Base-by-base conservation (phyloP, 2,113 vertebrate species). In the Aythya baeri region DNA sequence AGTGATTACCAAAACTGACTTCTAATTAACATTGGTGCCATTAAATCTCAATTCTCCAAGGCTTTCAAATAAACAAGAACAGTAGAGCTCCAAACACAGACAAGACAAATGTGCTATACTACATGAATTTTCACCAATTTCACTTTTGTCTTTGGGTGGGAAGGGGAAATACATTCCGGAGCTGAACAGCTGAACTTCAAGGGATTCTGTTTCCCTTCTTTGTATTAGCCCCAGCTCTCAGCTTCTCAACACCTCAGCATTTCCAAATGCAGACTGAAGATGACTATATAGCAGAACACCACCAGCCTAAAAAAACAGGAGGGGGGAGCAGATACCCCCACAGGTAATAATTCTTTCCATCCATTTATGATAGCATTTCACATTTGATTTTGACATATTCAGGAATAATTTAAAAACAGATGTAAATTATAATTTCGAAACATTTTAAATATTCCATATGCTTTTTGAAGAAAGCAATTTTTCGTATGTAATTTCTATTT, bases 301-400 rank as follows among this genome's bases (percentile, higher is more conserved):
- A 55, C 16, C 26, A 55, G 15, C 7, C 8, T 31, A 18, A 46
- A 59, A 10, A 10, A 4, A 0, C 6, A 4, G 7, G 9, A 3
- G 5, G 4, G 4, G 6, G 18, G 9, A 36, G 27, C 27, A 70
- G 41, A 31, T 32, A 32, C 58, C 43, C 8, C 62, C 43, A 34
- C 26, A 67, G 13, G 7, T 46, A 18, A 67, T 29, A 12, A 44
- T 67, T 9, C 27, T 31, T 11, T 63, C 31, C 26, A 36, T 15
- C 22, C 20, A 6, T 34, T 43, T 49, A 55, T 3, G 15, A 78
- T 58, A 41, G 32, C 34, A 25, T 25, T 63, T 54, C 41, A 44
- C 11, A n/a, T 44, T 63, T 58, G 17, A 38, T 57, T 79, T 79
- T 83, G 9, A 18, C 10, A 49, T n/a, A 29, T 18, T 71, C 9